A percentile compares a stretch with the other conserved stretches of the same genome.
Conservation (phyloP, 2,888 invertebrate genomes). For the Cataglyphis altisquamis region DNA sequence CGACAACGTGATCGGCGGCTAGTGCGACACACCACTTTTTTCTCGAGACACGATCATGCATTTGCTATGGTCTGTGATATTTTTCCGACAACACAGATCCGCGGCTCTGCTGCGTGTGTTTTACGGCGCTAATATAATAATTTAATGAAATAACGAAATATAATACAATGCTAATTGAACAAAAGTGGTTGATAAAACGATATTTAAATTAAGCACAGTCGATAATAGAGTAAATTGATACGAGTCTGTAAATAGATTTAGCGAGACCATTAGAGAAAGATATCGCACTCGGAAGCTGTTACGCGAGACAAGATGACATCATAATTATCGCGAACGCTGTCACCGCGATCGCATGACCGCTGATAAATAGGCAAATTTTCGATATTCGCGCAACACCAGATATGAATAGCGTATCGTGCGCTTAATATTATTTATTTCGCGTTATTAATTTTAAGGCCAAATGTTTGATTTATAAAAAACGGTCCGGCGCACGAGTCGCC, state of each 20-base stretch:
- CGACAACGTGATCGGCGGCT: conserved; percentile 28
- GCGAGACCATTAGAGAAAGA: background rate
- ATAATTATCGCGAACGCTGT: conserved; percentile 25
- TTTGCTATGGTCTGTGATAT: background rate
- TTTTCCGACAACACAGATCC: background rate
- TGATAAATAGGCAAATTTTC: conserved; percentile 23
- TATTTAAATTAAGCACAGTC: background rate
- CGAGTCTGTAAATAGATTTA: conserved; percentile 20
- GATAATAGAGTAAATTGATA: background rate
- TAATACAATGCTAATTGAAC: background rate
- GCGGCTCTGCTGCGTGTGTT: background rate
- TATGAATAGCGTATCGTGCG: background rate
- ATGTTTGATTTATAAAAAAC: background rate
- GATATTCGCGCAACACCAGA: conserved; percentile 5
- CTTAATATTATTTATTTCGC: background rate
- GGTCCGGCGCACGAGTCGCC: conserved; percentile 62
- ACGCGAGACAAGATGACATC: conserved; percentile 13
- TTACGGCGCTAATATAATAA: background rate
- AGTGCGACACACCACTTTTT: conserved; percentile 11
- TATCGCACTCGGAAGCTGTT: background rate
- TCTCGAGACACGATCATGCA: conserved; percentile 6
- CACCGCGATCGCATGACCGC: conserved; percentile 5
- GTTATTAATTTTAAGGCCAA: conserved; percentile 14
- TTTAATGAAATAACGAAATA: background rate
- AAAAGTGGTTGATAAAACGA: background rate